phyloP scores from a whole-genome alignment of 2,797 vertebrate species.

The Neopelma chrysocephalum region DNA sequence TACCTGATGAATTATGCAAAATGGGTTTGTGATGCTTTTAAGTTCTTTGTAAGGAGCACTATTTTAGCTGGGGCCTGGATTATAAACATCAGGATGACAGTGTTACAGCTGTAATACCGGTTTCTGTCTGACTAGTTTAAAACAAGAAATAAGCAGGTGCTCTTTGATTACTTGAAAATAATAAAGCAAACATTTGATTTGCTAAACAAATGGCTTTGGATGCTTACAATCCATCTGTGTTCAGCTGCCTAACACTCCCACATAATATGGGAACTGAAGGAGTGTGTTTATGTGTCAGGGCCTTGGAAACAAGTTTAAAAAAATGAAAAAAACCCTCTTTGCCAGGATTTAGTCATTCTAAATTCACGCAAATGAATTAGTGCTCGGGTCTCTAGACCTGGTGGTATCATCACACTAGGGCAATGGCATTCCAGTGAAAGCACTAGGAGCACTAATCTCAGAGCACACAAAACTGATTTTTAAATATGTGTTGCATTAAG shows the following conservation, averaged over 20 bases:
- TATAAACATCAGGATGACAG: not conserved
- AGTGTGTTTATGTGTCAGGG: not conserved
- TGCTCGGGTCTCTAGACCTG: not conserved
- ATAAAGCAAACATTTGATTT: constrained; percentile 42
- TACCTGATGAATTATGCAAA: accelerated
- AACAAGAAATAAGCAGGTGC: constrained; percentile 18
- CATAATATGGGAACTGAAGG: not conserved
- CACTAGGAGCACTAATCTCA: not conserved
- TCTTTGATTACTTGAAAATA: constrained; percentile 47
- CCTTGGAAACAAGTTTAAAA: constrained; percentile 5
- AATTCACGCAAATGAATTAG: not conserved
- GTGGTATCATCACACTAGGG: not conserved
- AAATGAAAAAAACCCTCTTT: not conserved
- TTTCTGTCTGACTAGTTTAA: not conserved
- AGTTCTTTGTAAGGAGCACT: not conserved
- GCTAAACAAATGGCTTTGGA: constrained; percentile 36
- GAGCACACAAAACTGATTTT: not conserved
- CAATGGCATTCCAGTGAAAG: not conserved
- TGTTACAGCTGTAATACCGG: not conserved
- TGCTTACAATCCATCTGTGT: not conserved
- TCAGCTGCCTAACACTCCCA: not conserved
- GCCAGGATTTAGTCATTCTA: not conserved
- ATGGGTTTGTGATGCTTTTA: not conserved
- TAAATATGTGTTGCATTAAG: not conserved
- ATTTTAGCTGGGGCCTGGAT: not conserved